Conservation (phyloP, 1,140 invertebrate species). For the Cherax quadricarinatus region DNA sequence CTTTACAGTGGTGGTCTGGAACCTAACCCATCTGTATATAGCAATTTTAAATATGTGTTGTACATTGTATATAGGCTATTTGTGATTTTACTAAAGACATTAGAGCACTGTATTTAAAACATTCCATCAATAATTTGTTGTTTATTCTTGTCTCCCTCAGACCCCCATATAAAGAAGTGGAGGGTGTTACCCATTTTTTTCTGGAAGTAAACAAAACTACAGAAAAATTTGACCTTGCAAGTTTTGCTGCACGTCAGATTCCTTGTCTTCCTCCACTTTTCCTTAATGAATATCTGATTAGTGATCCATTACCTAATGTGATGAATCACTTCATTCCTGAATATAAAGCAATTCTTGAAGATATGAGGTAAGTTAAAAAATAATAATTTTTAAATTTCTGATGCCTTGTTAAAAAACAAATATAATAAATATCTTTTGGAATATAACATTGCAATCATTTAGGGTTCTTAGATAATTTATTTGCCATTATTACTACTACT, state of each 20-base stretch:
- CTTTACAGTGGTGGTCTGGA: too few species aligned
- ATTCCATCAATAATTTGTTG: not conserved
- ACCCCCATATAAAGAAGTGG: slow-evolving; percentile 72
- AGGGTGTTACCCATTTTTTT: slow-evolving; percentile 80
- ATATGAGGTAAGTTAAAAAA: slow-evolving; percentile 44
- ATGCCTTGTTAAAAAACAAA: not conserved
- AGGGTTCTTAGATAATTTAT: too few species aligned
- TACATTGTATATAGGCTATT: too few species aligned
- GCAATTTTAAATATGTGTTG: too few species aligned
- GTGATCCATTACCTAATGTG: slow-evolving; percentile 74
- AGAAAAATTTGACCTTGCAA: slow-evolving; percentile 79
- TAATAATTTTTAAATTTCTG: not conserved
- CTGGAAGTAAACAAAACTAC: slow-evolving; percentile 79
- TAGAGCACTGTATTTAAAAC: not conserved
- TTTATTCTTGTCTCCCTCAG: slow-evolving; percentile 73
- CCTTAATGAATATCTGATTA: slow-evolving; percentile 79
- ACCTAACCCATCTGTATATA: too few species aligned
- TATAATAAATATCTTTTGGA: not conserved
- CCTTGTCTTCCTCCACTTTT: slow-evolving; percentile 80
- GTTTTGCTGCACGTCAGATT: slow-evolving; percentile 78
- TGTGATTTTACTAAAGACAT: too few species aligned
- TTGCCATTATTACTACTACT: too few species aligned
- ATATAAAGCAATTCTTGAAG: slow-evolving; percentile 44
- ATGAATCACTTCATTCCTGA: slow-evolving; percentile 38
- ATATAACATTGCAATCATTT: not conserved